These are phyloP conservation scores for Piscicola geometra DNA, from an alignment of 2,888 invertebrate genomes.

Conservation along the genomic window DNA sequence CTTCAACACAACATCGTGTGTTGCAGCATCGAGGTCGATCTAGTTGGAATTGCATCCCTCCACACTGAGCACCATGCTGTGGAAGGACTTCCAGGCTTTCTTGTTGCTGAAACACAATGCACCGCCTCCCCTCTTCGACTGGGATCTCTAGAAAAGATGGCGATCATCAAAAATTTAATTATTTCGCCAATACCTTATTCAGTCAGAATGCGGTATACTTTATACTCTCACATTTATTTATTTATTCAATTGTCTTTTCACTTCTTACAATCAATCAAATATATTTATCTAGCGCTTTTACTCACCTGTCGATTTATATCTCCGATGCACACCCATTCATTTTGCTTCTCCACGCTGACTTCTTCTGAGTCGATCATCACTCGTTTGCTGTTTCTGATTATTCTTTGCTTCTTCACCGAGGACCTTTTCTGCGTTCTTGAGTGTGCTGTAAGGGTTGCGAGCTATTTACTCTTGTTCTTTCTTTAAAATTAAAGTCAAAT, in stretches of 20 bases:
- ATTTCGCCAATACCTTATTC: too few relatives aligned
- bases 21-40: background rate
- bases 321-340: constrained; percentile 29
- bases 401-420: background rate
- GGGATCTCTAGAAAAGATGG: background rate
- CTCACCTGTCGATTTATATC: constrained; percentile 31
- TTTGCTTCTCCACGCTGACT: background rate
- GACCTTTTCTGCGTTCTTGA: background rate
- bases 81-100: constrained; percentile 19
- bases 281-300: background rate
- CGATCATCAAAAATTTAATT: too few relatives aligned
- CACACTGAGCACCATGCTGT: background rate
- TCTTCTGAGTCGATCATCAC: background rate
- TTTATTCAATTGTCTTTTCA: too few relatives aligned
- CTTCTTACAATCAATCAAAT: background rate
- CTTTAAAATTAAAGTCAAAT: too few relatives aligned
- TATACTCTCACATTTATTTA: background rate
- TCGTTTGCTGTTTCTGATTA: too few relatives aligned
- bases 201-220: too few relatives aligned
- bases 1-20: too few relatives aligned
- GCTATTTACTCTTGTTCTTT: too few relatives aligned
- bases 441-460: too few relatives aligned
- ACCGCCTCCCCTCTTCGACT: constrained; percentile 23
- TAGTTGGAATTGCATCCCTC: constrained; percentile 12
- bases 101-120: constrained; percentile 15